Conservation (phyloP, 1,140 invertebrate genomes). For the Glossosoma conforme region DNA sequence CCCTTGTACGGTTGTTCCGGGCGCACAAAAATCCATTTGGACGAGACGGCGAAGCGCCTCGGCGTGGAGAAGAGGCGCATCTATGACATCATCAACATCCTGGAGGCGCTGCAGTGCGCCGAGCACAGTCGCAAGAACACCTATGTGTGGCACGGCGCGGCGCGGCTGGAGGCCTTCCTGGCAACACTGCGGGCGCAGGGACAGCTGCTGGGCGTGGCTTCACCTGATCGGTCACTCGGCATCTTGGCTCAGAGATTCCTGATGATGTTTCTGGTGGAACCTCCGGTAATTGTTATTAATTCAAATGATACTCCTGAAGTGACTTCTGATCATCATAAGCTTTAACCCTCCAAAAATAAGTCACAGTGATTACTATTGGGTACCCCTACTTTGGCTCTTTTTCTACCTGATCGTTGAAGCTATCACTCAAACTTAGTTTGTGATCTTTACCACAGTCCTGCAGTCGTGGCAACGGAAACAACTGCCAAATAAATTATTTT, state of each 20-base stretch:
- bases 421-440: no score
- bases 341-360: no score
- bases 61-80: slow-evolving; percentile 64
- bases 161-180: slow-evolving; percentile 45
- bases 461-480: no score
- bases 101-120: slow-evolving; percentile 68
- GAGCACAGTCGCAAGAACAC: slow-evolving; percentile 58
- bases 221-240: slow-evolving; percentile 59
- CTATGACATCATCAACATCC: slow-evolving; percentile 74
- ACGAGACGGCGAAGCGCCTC: slow-evolving; percentile 50
- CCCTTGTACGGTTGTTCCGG: slow-evolving; percentile 45
- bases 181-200: slow-evolving; percentile 46
- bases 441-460: no score
- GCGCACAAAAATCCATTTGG: slow-evolving; percentile 49
- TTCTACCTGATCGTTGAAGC: no score
- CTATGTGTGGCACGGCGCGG: slow-evolving; percentile 55
- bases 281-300: slow-evolving; percentile 51
- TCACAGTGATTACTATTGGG: no score
- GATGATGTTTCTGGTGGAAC: slow-evolving; percentile 65
- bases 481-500: no score
- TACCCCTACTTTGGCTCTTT: no score
- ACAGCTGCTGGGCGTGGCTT: slow-evolving; percentile 40
- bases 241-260: slow-evolving; percentile 68
- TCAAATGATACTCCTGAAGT: background rate
- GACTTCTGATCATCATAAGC: background rate